Base-by-base conservation (phyloP, 1,140 invertebrate genomes). In the Apis cerana region DNA sequence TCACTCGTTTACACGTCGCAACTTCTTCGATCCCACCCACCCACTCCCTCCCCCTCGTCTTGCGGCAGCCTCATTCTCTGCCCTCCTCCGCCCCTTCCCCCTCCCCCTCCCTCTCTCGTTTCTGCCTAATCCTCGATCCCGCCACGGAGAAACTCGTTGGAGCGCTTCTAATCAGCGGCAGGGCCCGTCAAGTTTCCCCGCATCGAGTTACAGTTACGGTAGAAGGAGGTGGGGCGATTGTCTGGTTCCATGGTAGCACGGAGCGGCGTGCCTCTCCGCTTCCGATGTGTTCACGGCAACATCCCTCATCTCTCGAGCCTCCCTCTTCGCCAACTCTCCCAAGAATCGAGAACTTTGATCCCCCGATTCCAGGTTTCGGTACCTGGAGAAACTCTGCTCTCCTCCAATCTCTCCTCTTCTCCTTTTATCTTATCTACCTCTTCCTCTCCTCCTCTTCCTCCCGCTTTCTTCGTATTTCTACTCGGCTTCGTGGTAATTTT, bases 131-230 rank as follows among this genome's bases (percentile, higher is more conserved):
- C 88, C 90, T 84, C 86, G 88, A 85, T 87, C 89, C 88, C 89
- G 86, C 89, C 88, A 88, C 86, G 85, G 89, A 89, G 91, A 90
- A 92, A 91, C 91, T 92, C 91, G 91, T 88, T 86, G 89, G 90
- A 90, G 90, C 88, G 92, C 90, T 92, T 93, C 92, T 93, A 93
- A 93, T 93, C 93, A 93, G 90, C 86, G 89, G 85, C 89, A 90
- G 91, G 85, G 86, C 90, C 85, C 87, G 88, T 89, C 91, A 92
- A 93, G 90, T 92, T 91, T 87, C 89, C 90, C 86, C 77, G 86
- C 90, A 85, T 89, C 82, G 86, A 89, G 91, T 93, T 90, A 90
- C 88, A 88, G 71, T 82, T 82, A 79, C 64, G 61, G 21, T 21
- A n/a, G 2, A 48, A 67, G 80, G 61, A 72, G 81, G 65, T 58